A percentile compares a stretch with the other conserved stretches of the same genome.
phyloP scores from a whole-genome alignment of 2,113 vertebrate genomes.

The Seriola dumerili region DNA sequence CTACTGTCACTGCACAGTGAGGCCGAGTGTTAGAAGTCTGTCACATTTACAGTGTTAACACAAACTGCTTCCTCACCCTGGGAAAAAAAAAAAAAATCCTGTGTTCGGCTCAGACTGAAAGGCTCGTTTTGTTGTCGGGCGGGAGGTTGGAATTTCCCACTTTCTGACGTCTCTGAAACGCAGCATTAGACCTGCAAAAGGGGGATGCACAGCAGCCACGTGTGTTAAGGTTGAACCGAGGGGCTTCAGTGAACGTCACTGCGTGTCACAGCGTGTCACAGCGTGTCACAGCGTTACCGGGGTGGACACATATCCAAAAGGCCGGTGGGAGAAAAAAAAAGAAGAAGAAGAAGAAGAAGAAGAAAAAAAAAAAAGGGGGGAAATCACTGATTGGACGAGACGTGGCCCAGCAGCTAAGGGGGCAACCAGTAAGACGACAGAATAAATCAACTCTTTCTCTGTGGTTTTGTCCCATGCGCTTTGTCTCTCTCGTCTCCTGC shows the following conservation, averaged over 20 bases:
- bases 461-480: constrained; percentile 76
- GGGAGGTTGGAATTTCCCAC: background rate
- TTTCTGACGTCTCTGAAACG: constrained; percentile 36
- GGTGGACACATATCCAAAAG: constrained; percentile 61
- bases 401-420: constrained; percentile 65
- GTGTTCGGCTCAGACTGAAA: background rate
- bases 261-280: constrained; percentile 54
- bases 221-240: constrained; percentile 41
- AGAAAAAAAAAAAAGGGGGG: constrained; percentile 11
- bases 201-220: constrained; percentile 20
- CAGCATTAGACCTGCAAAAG: constrained; percentile 32
- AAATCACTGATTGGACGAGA: constrained; percentile 70
- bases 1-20: too few relatives aligned
- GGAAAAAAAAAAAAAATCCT: background rate
- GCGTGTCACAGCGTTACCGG: constrained; percentile 50
- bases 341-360: too few relatives aligned
- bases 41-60: background rate
- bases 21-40: background rate
- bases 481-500: constrained; percentile 78
- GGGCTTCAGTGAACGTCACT: constrained; percentile 47
- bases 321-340: constrained; percentile 19
- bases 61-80: background rate
- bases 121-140: background rate
- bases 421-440: constrained; percentile 69
- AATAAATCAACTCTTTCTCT: constrained; percentile 79